Base-by-base conservation (phyloP, 2,797 vertebrate species). In the Chromis chromis region DNA sequence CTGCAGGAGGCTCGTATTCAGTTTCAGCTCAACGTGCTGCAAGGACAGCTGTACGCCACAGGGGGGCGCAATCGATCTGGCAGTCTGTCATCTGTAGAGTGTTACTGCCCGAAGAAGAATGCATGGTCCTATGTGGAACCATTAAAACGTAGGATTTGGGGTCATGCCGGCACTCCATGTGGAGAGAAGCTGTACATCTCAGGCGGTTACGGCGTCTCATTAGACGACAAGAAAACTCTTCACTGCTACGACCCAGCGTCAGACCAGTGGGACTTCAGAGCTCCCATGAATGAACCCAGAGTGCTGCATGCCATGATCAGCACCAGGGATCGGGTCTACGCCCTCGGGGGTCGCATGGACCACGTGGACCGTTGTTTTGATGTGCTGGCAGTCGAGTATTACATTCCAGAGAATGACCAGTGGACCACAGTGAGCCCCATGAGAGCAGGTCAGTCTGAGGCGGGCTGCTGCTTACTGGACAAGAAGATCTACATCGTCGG, bases 351-450 rank as follows among this genome's bases (percentile, higher is more conserved):
- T 11, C 96, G 98, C 73, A 97, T 99, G 96, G 98, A 99, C 93
- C 97, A 99, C 0, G 96, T 97, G 27, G 98, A 99, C 81, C 97
- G 96, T 4, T 99, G 98, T 72, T 99, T 99, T 0, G 97, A 99
- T 0, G 97, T 99, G 39, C 87, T 99, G 53, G 96, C 97, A 0
- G 97, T 97, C 3, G 98, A 99, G 56, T 98, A 97, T 90, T 99
- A 99, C 1, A 44, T 93, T 33, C 97, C 97, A 0, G 97, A 98
- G 69, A 93, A 91, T 0, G 96, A 99, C 90, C 96, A 98, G 75
- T 99, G 98, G 98, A 99, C 97, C n/a, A 96, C 95, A 0, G 96
- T 99, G 74, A 97, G 93, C 78, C 97, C 98, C 0, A 98, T 99
- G 97, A 95, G 97, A 0, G 92, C 96, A 0, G 98, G 98, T 4